These are phyloP conservation scores for Leptosomus discolor DNA, from an alignment of 2,113 vertebrate species.

Conservation along the genomic window DNA sequence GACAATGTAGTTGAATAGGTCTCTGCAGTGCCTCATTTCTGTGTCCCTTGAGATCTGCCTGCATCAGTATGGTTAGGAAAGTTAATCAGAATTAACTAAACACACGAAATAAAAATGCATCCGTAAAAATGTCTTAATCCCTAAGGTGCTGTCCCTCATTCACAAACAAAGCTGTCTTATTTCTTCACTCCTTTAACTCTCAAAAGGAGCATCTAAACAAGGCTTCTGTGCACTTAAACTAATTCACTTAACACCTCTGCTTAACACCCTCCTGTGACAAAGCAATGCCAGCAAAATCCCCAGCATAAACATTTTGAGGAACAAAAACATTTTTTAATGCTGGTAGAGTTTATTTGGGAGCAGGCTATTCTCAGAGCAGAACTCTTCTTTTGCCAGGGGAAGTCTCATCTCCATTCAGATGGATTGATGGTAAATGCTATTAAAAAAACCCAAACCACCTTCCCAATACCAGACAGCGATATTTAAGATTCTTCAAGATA, in stretches of 20 bases:
- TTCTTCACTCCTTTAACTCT: conserved; percentile 26
- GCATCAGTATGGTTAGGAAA: conserved; percentile 26
- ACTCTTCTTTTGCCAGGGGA: neutral
- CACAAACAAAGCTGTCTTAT: conserved; percentile 37
- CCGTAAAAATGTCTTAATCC: conserved; percentile 28
- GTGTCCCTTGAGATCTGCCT: neutral
- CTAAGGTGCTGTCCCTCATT: conserved; percentile 6
- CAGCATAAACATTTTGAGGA: neutral
- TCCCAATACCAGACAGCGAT: neutral
- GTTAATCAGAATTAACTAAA: conserved; percentile 29
- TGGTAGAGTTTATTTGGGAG: neutral
- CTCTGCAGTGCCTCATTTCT: neutral
- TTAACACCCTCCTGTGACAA: conserved; percentile 9
- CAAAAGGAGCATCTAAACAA: conserved; percentile 26
- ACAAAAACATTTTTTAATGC: neutral
- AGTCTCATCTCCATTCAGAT: neutral
- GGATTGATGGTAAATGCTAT: neutral
- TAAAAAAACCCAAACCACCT: neutral
- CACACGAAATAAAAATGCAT: neutral
- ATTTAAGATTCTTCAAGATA: neutral
- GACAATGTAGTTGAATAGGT: conserved; percentile 27
- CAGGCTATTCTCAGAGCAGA: neutral
- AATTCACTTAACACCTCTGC: conserved; percentile 24
- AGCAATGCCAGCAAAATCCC: neutral
- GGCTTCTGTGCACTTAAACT: conserved; percentile 16